Conservation (phyloP, 2,797 vertebrate genomes). For the Ceyx erithaca region DNA sequence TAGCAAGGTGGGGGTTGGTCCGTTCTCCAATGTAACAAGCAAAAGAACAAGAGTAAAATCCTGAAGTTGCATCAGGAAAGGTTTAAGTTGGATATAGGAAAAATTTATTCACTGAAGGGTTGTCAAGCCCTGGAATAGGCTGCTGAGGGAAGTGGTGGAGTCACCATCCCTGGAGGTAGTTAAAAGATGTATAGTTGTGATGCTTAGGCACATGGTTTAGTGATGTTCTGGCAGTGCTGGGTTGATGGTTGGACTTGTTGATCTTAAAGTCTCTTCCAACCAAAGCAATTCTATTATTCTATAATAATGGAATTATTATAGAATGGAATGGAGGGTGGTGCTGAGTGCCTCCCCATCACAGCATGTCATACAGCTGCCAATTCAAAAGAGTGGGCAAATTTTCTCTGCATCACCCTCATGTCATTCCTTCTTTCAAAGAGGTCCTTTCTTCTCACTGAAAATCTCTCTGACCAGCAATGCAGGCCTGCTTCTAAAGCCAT, state of each 20-base stretch:
- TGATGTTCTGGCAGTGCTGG: background rate
- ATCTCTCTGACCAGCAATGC: background rate
- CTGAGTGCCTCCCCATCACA: background rate
- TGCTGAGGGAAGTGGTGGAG: background rate
- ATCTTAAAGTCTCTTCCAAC: background rate
- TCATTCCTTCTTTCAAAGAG: background rate
- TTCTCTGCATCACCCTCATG: background rate
- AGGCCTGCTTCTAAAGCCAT: slow-evolving; percentile 2
- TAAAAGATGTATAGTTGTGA: background rate
- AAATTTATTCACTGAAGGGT: background rate
- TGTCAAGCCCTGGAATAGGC: background rate
- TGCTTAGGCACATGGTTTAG: background rate
- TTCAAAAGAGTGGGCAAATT: background rate
- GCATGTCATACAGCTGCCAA: background rate
- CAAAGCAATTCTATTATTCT: background rate
- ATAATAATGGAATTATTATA: too few species aligned
- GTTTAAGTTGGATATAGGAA: background rate
- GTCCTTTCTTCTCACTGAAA: background rate
- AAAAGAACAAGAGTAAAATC: background rate
- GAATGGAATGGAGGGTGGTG: background rate
- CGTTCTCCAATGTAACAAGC: background rate
- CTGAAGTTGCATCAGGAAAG: background rate
- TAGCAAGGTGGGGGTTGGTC: background rate
- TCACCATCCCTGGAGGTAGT: background rate
- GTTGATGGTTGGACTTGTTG: background rate